Base-by-base conservation (phyloP, 2,113 vertebrate species). In the Mandrillus leucophaeus region DNA sequence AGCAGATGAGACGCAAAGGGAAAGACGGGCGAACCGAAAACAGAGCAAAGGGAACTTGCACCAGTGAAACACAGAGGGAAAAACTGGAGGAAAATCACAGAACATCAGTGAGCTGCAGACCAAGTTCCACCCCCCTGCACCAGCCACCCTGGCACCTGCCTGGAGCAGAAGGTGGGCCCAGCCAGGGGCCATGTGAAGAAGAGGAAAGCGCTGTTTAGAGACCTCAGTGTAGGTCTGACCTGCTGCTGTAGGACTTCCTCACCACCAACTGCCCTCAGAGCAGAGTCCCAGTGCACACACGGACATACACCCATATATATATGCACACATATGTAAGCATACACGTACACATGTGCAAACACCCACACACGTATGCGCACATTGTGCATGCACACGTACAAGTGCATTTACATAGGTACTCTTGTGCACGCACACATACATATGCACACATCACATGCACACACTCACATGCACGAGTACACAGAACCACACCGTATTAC, bases 171-270 rank as follows among this genome's bases (percentile, higher is more conserved):
- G 90, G 12, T 0, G 17, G 35, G 50, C 38, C 6, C 22, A 1
- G 91, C 35, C 5, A 20, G 30, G 25, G 22, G 40, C 17, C 61
- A 32, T 14, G 8, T 6, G 20, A 66, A n/a, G 32, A 68, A 32
- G 45, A 13, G n/a, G 61, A 55, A 48, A 38, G 35, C 9, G 4
- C 12, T 1, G 20, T 1, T 32, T 17, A 20, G 35, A 40, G 18
- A 25, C 4, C 12, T 5, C 5, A 0, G 25, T 6, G 6, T 16
- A 20, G 86, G 9, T 10, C 76, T 13, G 2, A 55, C 59, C 30
- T 0, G 0, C 76, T 23, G n/a, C 38, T 2, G 32, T 4, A 4
- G 50, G 32, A 17, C 76, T 9, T 6, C 43, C 30, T 30, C 2
- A 14, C 22, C n/a, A 3, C 32, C n/a, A 10, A 38, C 61, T 57